Evolutionary conservation across 2,888 invertebrate species (phyloP).

Genomic region (Caradrina clavipalpis): DNA sequence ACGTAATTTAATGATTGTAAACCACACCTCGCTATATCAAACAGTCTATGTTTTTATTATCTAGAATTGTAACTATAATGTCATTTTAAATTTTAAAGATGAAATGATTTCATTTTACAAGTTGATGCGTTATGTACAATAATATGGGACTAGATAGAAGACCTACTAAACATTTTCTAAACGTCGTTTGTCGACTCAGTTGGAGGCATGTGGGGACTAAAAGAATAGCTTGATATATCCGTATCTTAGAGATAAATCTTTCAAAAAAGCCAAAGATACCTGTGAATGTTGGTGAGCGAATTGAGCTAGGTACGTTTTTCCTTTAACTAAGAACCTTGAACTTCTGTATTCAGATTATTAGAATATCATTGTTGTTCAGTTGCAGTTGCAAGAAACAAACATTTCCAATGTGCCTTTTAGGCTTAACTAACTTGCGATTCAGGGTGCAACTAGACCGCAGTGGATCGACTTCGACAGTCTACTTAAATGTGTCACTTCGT

Average conservation of each 20-base stretch:
- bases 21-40: slow-evolving; percentile 31
- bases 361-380: background rate
- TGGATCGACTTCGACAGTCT: background rate
- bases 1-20: slow-evolving; percentile 35
- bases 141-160: slow-evolving; percentile 24
- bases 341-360: background rate
- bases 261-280: background rate
- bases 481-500: background rate
- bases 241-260: background rate
- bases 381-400: slow-evolving; percentile 6
- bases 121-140: slow-evolving; percentile 23
- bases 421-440: background rate
- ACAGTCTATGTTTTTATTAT: slow-evolving; percentile 46
- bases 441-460: background rate
- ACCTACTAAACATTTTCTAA: slow-evolving; percentile 16
- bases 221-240: background rate
- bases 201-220: background rate
- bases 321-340: background rate
- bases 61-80: slow-evolving; percentile 7
- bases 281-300: background rate
- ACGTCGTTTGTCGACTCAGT: background rate
- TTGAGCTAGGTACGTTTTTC: background rate
- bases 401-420: slow-evolving; percentile 23
- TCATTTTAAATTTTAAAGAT: slow-evolving; percentile 15
- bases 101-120: slow-evolving; percentile 25